Evolutionary conservation across 2,888 invertebrate genomes (phyloP).

Genomic region (Cephus pulcher): DNA sequence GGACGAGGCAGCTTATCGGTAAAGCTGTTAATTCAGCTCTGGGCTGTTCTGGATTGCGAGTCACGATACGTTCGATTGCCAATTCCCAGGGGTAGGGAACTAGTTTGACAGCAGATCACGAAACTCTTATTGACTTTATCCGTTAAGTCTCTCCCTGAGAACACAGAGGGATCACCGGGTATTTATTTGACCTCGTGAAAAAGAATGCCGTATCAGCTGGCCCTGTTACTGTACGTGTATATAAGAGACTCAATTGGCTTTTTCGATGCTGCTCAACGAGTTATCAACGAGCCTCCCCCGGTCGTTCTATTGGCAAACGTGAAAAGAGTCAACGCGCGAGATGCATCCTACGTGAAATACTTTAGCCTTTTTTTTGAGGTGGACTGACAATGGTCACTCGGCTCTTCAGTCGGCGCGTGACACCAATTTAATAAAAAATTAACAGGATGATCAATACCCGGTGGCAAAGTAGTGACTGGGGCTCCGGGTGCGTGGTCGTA

Average conservation of each 20-base stretch:
- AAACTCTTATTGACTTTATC: constrained; percentile 2
- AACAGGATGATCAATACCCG: not conserved
- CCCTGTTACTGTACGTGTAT: not conserved
- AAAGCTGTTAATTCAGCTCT: not conserved
- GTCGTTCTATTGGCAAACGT: not conserved
- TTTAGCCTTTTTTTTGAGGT: not conserved
- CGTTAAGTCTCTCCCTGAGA: not conserved
- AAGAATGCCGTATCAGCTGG: not conserved
- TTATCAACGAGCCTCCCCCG: not conserved
- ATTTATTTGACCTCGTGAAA: not conserved
- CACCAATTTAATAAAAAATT: not conserved
- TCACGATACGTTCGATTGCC: not conserved
- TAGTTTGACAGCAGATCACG: constrained; percentile 7
- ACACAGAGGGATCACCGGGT: not conserved
- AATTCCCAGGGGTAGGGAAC: not conserved
- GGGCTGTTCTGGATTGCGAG: not conserved
- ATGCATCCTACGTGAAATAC: not conserved
- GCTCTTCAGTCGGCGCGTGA: not conserved
- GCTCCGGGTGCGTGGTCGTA: not conserved
- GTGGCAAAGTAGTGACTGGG: not conserved
- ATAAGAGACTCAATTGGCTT: not conserved
- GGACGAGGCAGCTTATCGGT: not conserved
- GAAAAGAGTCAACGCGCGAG: not conserved
- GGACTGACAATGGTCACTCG: not conserved
- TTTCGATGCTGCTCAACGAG: not conserved